Evolutionary conservation across 2,888 invertebrate species (phyloP).

Genomic region (Platycnemis pennipes): DNA sequence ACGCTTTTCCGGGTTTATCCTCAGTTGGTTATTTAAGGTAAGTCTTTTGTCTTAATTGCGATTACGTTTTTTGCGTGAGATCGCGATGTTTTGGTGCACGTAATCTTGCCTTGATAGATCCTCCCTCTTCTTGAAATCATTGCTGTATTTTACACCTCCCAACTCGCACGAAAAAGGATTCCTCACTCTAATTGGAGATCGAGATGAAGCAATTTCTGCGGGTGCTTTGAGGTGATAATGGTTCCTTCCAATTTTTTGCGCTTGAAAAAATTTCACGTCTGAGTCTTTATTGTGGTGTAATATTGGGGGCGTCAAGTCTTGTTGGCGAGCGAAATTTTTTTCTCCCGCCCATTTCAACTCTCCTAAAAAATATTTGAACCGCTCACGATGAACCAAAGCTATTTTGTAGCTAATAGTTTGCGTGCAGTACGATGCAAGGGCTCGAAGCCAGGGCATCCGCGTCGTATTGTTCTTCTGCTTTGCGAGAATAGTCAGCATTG

Average conservation of each 20-base stretch:
- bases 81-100: background rate
- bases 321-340: background rate
- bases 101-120: background rate
- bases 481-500: too few relatives aligned
- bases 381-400: too few relatives aligned
- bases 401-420: too few relatives aligned
- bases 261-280: background rate
- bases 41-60: background rate
- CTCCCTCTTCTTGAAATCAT: background rate
- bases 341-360: background rate
- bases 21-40: background rate
- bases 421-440: too few relatives aligned
- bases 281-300: background rate
- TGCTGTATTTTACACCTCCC: background rate
- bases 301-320: background rate
- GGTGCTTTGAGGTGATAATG: background rate
- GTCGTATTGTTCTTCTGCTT: too few relatives aligned
- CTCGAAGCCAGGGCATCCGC: too few relatives aligned
- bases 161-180: background rate
- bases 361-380: too few relatives aligned
- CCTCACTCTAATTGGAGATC: background rate
- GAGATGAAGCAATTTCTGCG: background rate
- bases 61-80: background rate
- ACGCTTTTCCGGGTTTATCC: background rate
- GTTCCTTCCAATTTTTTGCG: background rate